Evolutionary conservation across 2,888 invertebrate genomes (phyloP), one percentile per base, ranked within the genome.

Genomic region (Eristalis arbustorum): DNA sequence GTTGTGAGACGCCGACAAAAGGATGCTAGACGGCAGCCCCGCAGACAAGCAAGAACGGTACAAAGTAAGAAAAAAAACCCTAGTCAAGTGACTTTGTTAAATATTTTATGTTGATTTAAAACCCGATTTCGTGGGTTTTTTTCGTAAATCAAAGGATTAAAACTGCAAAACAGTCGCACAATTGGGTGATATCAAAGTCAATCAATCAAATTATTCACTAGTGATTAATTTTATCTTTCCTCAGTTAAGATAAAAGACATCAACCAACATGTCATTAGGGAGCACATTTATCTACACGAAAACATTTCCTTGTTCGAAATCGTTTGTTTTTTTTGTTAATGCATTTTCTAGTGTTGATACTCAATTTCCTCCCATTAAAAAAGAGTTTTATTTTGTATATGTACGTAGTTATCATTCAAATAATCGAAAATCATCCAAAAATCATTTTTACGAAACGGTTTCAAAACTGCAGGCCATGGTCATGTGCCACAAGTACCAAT

Each of bases 21-120:
- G 64, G 11, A 28, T 3, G 57, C 63, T 10, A 63, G 23, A 25
- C 37, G 57, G 28, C 5, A 22, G 18, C 23, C 77, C 4, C 22
- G 22, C 11, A 56, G 63, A 13, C 31, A 69, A 13, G 22, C 57
- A 28, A 77, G 63, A 71, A 57, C 69, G 69, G 37, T n/a, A 57
- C 14, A 56, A 11, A 18, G 28, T 68, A 22, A 34, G 49, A 49
- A 28, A 40, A n/a, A 25, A 25, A 25, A 25, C 22, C 13, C 23
- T n/a, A 34, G 14, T 40, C 34, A 11, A 40, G 59, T 71, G 59
- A 40, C n/a, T 37, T 69, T 59, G 2, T 28, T 61, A 14, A 61
- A 28, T 3, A 25, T 2, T n/a, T 42, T 42, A n/a, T n/a, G 1
- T 18, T 14, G n/a, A 18, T 18, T 18, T 18, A 8, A 18, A 49